phyloP scores from a whole-genome alignment of 2,797 vertebrate species.

The Australoheros facetus region DNA sequence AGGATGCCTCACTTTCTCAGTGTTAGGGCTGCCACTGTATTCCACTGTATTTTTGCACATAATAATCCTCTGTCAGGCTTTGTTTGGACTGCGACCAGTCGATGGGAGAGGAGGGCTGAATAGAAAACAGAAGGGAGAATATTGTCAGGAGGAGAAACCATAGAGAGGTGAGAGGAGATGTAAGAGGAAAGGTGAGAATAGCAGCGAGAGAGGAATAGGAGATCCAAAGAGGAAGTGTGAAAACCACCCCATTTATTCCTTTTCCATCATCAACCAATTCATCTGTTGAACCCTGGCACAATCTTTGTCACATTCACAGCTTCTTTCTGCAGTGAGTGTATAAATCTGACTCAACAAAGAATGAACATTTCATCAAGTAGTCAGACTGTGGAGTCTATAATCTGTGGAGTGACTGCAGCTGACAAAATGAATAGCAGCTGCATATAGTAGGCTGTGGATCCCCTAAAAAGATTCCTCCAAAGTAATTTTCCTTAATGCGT shows the following conservation, averaged over 20 bases:
- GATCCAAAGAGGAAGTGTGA: constrained; percentile 47
- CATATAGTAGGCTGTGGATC: neutral
- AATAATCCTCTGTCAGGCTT: constrained; percentile 37
- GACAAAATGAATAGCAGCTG: neutral
- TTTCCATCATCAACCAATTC: constrained; percentile 51
- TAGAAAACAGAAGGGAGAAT: constrained; percentile 25
- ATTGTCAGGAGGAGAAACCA: constrained; percentile 35
- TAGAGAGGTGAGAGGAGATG: constrained; percentile 37
- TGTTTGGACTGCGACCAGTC: constrained; percentile 31
- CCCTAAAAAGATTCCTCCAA: neutral
- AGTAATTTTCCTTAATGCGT: neutral
- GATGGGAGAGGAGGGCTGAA: constrained; percentile 4
- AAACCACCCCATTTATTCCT: constrained; percentile 53
- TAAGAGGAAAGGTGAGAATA: constrained; percentile 45
- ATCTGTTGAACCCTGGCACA: constrained; percentile 26
- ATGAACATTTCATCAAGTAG: constrained; percentile 5
- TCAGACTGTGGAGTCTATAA: constrained; percentile 19
- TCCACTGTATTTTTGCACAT: constrained; percentile 28
- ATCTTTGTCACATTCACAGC: constrained; percentile 14
- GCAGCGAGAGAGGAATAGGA: constrained; percentile 40
- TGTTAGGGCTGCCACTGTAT: constrained; percentile 20
- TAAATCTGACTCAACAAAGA: neutral
- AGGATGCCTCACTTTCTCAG: constrained; percentile 29
- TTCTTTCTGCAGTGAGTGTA: constrained; percentile 12
- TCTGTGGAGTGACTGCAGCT: neutral